Evolutionary conservation across 2,113 vertebrate species (phyloP), one percentile per base, ranked within the genome.

Genomic region (Hypanus sabinus): DNA sequence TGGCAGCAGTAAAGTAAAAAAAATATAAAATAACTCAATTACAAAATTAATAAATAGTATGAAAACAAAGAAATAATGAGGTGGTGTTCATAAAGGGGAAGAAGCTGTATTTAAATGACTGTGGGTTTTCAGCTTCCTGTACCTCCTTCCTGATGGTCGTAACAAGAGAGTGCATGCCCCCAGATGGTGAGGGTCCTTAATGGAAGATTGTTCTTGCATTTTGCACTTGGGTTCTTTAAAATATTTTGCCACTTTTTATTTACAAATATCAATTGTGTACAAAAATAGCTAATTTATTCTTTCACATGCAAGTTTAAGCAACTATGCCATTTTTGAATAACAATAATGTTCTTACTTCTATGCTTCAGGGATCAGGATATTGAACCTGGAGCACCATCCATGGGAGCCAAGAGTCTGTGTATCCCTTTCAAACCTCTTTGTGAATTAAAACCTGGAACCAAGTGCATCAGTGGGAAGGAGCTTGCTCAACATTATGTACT

Each of bases 371-470:
- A 99, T 96, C 98, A 99, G 96, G 99, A 99, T 95, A 96, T 99
- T 94, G 99, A 99, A 95, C 98, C 99, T 55, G 98, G 99, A 3
- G 98, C 98, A 60, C 98, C 99, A 0, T 99, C 99, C 83, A 99
- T 99, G 99, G 99, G 99, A 94, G 99, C 99, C 22, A 99, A 99
- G 96, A 99, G 99, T 94, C 97, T 99, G 55, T 99, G 99, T 94
- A 99, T 99, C 96, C 99, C 99, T 94, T 99, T 99, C 96, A 95
- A 97, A 9, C 98, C 99, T 22, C 97, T 99, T 76, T 77, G 96
- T 94, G 96, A 96, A 27, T 97, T 99, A 94, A 97, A 98, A 93
- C 94, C 95, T 0, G 98, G 98, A 92, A 96, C 98, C 94, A 96
- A 95, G 95, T 99, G 99, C 8, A 94, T 99, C 94, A 98, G 98